These are phyloP conservation scores for Eustalomyia histrio DNA, from an alignment of 2,888 invertebrate genomes.

Conservation along the genomic window DNA sequence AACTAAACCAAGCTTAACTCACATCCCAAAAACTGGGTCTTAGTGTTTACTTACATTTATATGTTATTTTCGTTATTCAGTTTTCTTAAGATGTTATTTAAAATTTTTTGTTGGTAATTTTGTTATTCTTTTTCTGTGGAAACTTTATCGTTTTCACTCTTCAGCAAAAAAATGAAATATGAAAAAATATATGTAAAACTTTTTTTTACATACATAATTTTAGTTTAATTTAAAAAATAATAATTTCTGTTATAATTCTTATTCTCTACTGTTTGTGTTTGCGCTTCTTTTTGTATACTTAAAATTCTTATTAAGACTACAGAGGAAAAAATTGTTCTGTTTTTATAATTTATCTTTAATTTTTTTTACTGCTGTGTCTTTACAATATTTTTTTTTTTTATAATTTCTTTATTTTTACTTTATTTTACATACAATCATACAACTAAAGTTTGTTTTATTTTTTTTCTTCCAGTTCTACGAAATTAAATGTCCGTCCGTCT, in stretches of 20 bases:
- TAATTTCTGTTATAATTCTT: constrained; percentile 48
- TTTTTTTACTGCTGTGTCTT: constrained; percentile 48
- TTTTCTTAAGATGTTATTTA: constrained; percentile 14
- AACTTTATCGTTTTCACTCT: constrained; percentile 21
- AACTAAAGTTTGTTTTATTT: constrained; percentile 42
- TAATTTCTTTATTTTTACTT: constrained; percentile 53
- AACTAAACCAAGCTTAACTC: too few relatives aligned
- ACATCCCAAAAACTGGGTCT: too few relatives aligned
- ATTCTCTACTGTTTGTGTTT: constrained; percentile 37
- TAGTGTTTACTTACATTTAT: too few relatives aligned
- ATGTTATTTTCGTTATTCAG: background rate
- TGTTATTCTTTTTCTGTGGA: constrained; percentile 25
- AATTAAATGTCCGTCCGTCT: constrained; percentile 55
- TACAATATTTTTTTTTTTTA: constrained; percentile 33
- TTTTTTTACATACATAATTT: constrained; percentile 48
- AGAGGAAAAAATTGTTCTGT: constrained; percentile 40
- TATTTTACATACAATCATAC: constrained; percentile 55
- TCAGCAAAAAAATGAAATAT: background rate
- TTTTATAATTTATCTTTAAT: constrained; percentile 64
- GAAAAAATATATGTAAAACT: constrained; percentile 5
- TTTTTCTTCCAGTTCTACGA: constrained; percentile 60
- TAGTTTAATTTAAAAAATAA: constrained; percentile 46
- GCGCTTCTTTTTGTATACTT: constrained; percentile 28
- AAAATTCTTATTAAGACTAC: constrained; percentile 55
- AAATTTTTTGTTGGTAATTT: constrained; percentile 8